Evolutionary conservation across 2,113 vertebrate genomes (phyloP), one percentile per base, ranked within the genome.

Genomic region (Leucoraja erinaceus): DNA sequence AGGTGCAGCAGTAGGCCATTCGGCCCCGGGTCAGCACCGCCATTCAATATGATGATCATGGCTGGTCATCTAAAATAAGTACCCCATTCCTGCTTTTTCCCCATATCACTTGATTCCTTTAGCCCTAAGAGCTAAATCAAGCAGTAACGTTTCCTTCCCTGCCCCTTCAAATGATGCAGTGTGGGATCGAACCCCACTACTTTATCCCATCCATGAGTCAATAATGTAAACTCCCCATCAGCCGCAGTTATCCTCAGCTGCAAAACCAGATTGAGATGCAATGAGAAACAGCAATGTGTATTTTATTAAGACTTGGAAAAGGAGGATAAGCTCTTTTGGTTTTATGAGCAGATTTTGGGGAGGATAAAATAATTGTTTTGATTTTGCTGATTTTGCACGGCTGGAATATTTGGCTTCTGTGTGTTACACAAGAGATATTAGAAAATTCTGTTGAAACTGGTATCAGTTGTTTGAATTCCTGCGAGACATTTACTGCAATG

Each of bases 321-420:
- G 25, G 25, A 86, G 25, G 25, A 1, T 1, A 25, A n/a, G 28
- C 11, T 14, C 5, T 86, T 59, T 84, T 59, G 9, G 8, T 86
- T 86, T 86, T 61, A 86, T 14, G 81, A 28, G 25, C 81, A 84
- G 22, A 56, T 28, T 84, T n/a, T 59, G 5, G 38, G 33, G 16
- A 47, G 33, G 78, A 20, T 47, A 14, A 54, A 78, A 81, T 54
- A 33, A 22, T 47, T 61, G 54, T 61, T 56, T 25, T 86, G 56
- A 47, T 86, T 86, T 86, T 86, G 81, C 81, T n/a, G 54, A 86
- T n/a, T 86, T 61, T 86, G 25, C 25, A 61, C 61, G 56, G 56
- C 28, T 86, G 56, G 10, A 12, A n/a, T 61, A 59, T 25, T 10
- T 28, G 10, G 0, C 56, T n/a, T 54, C 22, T 12, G 25, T 86